Base-by-base conservation (phyloP, 2,888 invertebrate genomes). In the Drosophila kokeensis region DNA sequence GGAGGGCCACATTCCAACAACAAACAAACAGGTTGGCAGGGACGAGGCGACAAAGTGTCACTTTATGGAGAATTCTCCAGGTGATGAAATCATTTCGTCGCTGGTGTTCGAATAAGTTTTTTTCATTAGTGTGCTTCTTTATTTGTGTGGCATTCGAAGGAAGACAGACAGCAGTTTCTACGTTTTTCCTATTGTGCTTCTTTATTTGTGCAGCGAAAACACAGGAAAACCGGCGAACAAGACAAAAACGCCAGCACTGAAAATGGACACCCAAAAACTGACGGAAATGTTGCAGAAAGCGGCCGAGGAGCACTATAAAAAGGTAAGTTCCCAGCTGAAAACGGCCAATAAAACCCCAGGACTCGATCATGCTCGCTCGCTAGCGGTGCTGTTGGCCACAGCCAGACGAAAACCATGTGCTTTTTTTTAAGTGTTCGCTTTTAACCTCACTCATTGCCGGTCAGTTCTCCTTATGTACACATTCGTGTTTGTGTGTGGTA, bases 291-390 rank as follows among this genome's bases (percentile, higher is more conserved):
- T 99, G 90, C 95, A 98, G 91, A 96, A 97, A 93, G 96, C 97
- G 93, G 99, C 99, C 48, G 98, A 98, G 93, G 97, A 97, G 90
- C 97, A 98, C 94, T 95, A 98, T 83, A 95, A 96, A 88, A 97
- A 97, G 96, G 98, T 98, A 82, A 86, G 83, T 79, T n/a, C 24
- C n/a, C 40, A n/a, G 4, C 48, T n/a, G 53, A 55, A 40, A 64
- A 52, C 11, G 27, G 34, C 8, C 8, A 27, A n/a, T 18, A 48
- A 58, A 50, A 13, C 58, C 52, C 34, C 32, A 49, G 52, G 53
- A 68, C 36, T 38, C 50, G 50, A 52, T 38, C 74, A 42, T 30
- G 42, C 30, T 34, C n/a, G 32, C 29, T 55, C 32, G 24, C 62
- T 11, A 48, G 59, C 67, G 70, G 70, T 66, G 69, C 76, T 76